Evolutionary conservation across 1,140 invertebrate species (phyloP), one percentile per base, ranked within the genome.

Genomic region (Panulirus ornatus): DNA sequence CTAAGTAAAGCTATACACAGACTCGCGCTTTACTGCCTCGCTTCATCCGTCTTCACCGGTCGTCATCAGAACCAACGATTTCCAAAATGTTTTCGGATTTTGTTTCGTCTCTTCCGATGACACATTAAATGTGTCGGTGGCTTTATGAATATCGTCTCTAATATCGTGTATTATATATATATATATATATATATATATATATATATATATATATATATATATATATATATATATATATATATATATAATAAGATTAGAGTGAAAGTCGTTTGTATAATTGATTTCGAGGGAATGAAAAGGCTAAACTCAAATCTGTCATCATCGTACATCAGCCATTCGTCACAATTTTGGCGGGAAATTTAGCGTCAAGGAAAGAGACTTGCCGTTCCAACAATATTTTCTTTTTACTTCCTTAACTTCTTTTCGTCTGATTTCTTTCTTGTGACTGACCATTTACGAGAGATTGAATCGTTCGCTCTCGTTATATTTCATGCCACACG

Each of bases 401-500:
- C n/a, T n/a, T n/a, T n/a, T n/a, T 19, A 30, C 58, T 27, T 66
- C 58, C n/a, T 27, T 11, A 66, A 30, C 30, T 66, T 30, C 30
- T 66, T 66, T 19, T 27, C 58, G 58, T 27, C 58, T 30, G 22
- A 8, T 27, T 66, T 66, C 58, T 66, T 66, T 66, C 58, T 30
- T 27, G 58, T 27, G 58, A 66, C 30, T 66, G 58, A 30, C 58
- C 30, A 66, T 66, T 66, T 66, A 66, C n/a, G n/a, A 79, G 44
- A 51, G 76, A 76, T 81, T 81, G 78, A 58, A 58, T 30, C 78
- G 51, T 2, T 36, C 42, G 54, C 30, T 58, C 22, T n/a, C 34
- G 78, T 54, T 81, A 58, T 81, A n/a, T n/a, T n/a, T 81, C 58
- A 81, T 51, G 78, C 42, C 36, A 47, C 51, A 58, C 30, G 78